Evolutionary conservation across 2,113 vertebrate genomes (phyloP), one percentile per base, ranked within the genome.

Genomic region (Beaufortia kweichowensis): DNA sequence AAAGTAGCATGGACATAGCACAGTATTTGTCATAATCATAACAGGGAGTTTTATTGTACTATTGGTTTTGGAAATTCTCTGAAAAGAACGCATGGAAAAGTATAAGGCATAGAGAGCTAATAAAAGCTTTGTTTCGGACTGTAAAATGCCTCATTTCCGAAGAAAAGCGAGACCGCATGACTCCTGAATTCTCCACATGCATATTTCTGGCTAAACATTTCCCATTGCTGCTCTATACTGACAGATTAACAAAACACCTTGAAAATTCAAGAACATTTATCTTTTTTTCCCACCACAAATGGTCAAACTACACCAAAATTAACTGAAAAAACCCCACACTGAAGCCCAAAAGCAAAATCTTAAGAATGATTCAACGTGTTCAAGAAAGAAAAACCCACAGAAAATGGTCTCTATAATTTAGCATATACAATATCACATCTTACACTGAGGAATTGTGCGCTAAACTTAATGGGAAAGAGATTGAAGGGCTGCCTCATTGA

Each of bases 121-220:
- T 59, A 46, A 67, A 60, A 23, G 53, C 5, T 10, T 31, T 1
- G 55, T 77, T 77, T 77, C 26, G 23, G n/a, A 35, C 61, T 31
- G 65, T 69, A 77, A 77, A 67, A 69, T 50, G 64, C 64, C 55
- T 61, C 64, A 77, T 77, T 77, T 68, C 75, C 29, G 23, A 74
- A 69, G 65, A 57, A 57, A 69, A 60, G 39, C 75, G 68, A 6
- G 23, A 60, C 31, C 17, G 15, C 14, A 60, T 26, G 63, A 69
- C 56, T 53, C 56, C 21, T 31, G 48, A 24, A 75, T 75, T 67
- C 50, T 76, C 48, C 64, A 57, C 24, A 59, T n/a, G 4, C 6
- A 53, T 21, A 53, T 21, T 8, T 53, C 21, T 53, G 19, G 7
- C 48, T 21, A 53, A 53, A 21, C n/a, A 53, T 15, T n/a, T 21